Conservation (phyloP, 2,888 invertebrate genomes). For the Cheilosia soror region DNA sequence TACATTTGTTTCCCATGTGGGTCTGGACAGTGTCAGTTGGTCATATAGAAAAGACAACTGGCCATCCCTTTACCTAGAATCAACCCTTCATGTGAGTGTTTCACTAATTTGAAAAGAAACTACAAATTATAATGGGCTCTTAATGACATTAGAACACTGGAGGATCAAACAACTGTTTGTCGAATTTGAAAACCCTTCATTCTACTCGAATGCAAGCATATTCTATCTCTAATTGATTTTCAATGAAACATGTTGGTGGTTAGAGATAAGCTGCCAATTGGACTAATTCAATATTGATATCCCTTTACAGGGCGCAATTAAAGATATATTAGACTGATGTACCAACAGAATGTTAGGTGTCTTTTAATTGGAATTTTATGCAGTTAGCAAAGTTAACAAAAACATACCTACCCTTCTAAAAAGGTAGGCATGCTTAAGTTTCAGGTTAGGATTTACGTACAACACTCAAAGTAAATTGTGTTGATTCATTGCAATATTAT, state of each 20-base stretch:
- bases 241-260: slow-evolving; percentile 31
- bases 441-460: no score
- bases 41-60: slow-evolving; percentile 27
- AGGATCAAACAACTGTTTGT: slow-evolving; percentile 54
- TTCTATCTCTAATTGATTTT: slow-evolving; percentile 38
- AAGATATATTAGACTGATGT: neutral
- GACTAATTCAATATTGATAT: slow-evolving; percentile 21
- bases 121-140: slow-evolving; percentile 36
- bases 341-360: neutral
- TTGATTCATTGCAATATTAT: no score
- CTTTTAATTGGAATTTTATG: no score
- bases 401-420: no score
- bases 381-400: no score
- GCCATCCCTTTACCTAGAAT: neutral
- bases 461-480: no score
- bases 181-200: slow-evolving; percentile 27
- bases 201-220: neutral
- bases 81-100: slow-evolving; percentile 40
- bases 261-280: slow-evolving; percentile 25
- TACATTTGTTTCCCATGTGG: slow-evolving; percentile 20
- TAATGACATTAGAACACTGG: slow-evolving; percentile 37
- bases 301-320: slow-evolving; percentile 2
- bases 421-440: no score
- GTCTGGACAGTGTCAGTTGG: slow-evolving; percentile 49
- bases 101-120: slow-evolving; percentile 61